Evolutionary conservation across 1,140 invertebrate genomes (phyloP).

Genomic region (Cardiocondyla obscurior): DNA sequence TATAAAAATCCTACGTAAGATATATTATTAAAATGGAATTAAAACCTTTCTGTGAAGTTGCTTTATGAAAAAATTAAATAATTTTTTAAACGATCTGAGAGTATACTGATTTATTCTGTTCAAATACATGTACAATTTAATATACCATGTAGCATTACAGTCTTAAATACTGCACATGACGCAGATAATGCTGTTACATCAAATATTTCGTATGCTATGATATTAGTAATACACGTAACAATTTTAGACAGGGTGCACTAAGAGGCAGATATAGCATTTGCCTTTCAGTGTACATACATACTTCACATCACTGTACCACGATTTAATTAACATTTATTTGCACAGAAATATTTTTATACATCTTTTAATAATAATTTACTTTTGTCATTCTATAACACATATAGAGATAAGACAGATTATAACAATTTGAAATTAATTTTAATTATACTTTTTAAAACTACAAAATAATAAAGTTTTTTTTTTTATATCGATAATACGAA

Average conservation of each 20-base stretch:
- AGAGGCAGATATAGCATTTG: no score
- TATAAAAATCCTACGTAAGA: slow-evolving; percentile 83
- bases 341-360: slow-evolving; percentile 9
- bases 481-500: not conserved
- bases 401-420: slow-evolving; percentile 7
- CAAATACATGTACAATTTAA: not conserved
- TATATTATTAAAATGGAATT: not conserved
- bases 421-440: not conserved
- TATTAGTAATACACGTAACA: slow-evolving; percentile 7
- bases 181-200: not conserved
- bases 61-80: not conserved
- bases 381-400: not conserved
- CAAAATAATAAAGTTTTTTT: not conserved
- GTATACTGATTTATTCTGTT: not conserved
- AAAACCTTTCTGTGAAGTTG: not conserved
- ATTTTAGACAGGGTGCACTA: no score
- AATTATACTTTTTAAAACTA: not conserved
- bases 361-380: not conserved
- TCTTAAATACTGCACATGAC: not conserved
- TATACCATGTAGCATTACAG: slow-evolving; percentile 22
- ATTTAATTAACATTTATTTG: slow-evolving; percentile 8
- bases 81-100: not conserved
- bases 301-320: not conserved
- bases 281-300: no score
- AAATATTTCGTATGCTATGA: not conserved